These are phyloP conservation scores for Congeria kusceri DNA, from an alignment of 2,888 invertebrate genomes.

Conservation along the genomic window DNA sequence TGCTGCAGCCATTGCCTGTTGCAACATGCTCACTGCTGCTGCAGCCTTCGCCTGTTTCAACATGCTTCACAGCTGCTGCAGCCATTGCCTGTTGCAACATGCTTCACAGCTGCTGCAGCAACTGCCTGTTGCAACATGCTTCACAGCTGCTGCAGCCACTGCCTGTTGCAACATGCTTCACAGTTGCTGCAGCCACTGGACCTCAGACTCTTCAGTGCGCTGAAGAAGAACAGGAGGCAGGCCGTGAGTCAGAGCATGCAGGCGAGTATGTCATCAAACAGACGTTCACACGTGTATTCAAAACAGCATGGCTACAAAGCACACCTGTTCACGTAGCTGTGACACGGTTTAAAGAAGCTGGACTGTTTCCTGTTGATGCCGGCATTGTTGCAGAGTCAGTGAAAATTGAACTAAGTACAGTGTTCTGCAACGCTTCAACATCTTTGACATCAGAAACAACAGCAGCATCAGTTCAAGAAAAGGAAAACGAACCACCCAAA, in stretches of 20 bases:
- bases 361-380: slow-evolving; percentile 24
- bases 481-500: neutral
- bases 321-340: slow-evolving; percentile 37
- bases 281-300: slow-evolving; percentile 52
- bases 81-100: no score
- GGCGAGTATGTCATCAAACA: slow-evolving; percentile 44
- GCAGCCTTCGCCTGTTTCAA: no score
- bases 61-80: no score
- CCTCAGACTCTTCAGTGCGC: slow-evolving; percentile 41
- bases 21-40: no score
- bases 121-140: no score
- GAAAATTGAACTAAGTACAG: slow-evolving; percentile 16
- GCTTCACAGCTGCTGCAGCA: no score
- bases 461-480: neutral
- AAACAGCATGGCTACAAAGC: slow-evolving; percentile 36
- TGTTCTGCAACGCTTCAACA: neutral
- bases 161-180: no score
- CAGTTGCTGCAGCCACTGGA: slow-evolving; percentile 59
- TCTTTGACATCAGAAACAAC: neutral
- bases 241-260: slow-evolving; percentile 29
- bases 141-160: no score
- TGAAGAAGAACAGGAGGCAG: slow-evolving; percentile 50
- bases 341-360: slow-evolving; percentile 34
- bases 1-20: no score
- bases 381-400: neutral